Percentiles rank a stretch among this genome's conserved stretches.
Evolutionary conservation across 2,888 invertebrate genomes (phyloP).

Genomic region (Cosmia pyralina): DNA sequence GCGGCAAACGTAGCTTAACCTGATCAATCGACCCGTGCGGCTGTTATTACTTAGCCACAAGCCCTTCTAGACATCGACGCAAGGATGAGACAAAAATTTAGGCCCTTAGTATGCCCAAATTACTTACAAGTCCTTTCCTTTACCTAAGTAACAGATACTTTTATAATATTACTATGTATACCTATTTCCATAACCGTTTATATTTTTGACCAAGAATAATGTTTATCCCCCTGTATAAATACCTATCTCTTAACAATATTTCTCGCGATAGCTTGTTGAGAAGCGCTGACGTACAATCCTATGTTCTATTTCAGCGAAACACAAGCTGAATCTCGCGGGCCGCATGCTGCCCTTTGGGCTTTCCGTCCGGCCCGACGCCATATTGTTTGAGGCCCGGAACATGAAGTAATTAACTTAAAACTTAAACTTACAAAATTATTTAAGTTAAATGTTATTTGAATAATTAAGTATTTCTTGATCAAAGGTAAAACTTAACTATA

Average conservation of each 20-base stretch:
- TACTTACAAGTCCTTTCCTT: no score
- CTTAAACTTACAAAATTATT: conserved; percentile 36
- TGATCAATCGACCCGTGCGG: no score
- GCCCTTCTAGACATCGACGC: no score
- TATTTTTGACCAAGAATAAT: conserved; percentile 53
- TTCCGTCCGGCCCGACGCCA: conserved; percentile 61
- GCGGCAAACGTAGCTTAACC: no score
- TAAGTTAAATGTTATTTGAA: conserved; percentile 35
- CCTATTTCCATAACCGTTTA: conserved; percentile 15
- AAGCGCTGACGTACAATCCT: conserved; percentile 37
- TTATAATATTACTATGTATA: background rate
- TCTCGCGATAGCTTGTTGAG: background rate
- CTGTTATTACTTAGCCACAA: no score
- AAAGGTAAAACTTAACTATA: conserved; percentile 33
- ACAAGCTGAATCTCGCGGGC: conserved; percentile 61
- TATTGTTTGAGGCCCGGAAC: conserved; percentile 62
- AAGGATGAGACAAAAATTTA: background rate
- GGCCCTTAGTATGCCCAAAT: background rate
- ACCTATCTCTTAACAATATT: no score
- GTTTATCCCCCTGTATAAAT: background rate
- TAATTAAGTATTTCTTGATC: conserved; percentile 44
- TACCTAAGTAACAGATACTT: background rate
- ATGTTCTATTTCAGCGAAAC: conserved; percentile 60
- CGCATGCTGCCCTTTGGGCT: conserved; percentile 63
- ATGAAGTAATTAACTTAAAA: conserved; percentile 59